Percentiles rank a stretch among this genome's conserved stretches.
Conservation (phyloP, 2,888 invertebrate genomes). For the Lepidocyrtoides sp. region DNA sequence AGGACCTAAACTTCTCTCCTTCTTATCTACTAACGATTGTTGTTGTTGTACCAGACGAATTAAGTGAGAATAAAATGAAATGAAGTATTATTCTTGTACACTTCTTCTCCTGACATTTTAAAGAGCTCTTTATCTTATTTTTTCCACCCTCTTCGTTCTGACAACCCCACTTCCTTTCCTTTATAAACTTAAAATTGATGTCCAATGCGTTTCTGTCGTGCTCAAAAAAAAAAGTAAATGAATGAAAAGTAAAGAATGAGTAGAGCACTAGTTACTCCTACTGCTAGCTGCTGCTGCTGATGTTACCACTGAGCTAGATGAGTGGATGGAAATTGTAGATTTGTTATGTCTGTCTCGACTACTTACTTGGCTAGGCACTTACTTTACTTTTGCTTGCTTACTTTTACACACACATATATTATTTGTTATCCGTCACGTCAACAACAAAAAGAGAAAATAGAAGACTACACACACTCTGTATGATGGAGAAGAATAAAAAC, state of each 20-base stretch:
- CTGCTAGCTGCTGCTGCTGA: neutral
- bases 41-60: neutral
- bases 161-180: conserved; percentile 65
- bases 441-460: conserved; percentile 56
- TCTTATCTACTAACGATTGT: neutral
- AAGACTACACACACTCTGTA: conserved; percentile 57
- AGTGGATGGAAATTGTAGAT: conserved; percentile 61
- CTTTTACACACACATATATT: neutral
- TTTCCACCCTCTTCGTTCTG: conserved; percentile 61
- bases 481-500: conserved; percentile 71
- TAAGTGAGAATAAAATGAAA: conserved; percentile 50
- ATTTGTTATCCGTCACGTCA: conserved; percentile 69
- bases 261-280: neutral
- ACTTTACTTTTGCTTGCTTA: conserved; percentile 42
- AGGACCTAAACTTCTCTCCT: neutral
- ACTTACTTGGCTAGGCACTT: conserved; percentile 54
- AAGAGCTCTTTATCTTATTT: conserved; percentile 70
- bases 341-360: conserved; percentile 58
- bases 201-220: conserved; percentile 40
- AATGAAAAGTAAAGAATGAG: conserved; percentile 22
- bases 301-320: neutral
- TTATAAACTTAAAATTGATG: conserved; percentile 10
- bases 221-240: conserved; percentile 35
- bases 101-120: conserved; percentile 54
- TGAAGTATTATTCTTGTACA: conserved; percentile 50